These are phyloP conservation scores for Triplophysa dalaica DNA, from an alignment of 2,113 vertebrate genomes.

Conservation along the genomic window DNA sequence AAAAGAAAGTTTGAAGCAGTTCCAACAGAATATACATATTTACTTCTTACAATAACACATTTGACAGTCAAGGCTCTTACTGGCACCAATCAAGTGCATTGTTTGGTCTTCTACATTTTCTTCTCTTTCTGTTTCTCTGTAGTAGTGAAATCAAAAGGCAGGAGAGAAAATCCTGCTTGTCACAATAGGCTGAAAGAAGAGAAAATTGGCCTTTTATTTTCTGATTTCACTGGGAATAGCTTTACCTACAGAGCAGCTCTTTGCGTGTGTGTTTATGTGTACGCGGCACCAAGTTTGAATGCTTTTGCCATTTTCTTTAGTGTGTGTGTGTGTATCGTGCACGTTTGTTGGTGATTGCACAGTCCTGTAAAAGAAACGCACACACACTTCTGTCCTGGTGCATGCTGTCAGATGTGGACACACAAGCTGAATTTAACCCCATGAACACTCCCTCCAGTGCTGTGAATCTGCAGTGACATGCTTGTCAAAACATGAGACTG, in stretches of 20 bases:
- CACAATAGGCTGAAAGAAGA: constrained; percentile 46
- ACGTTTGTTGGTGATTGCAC: neutral
- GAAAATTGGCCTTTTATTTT: constrained; percentile 50
- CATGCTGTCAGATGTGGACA: neutral
- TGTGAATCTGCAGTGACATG: neutral
- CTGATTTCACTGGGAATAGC: constrained; percentile 31
- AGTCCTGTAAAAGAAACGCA: neutral
- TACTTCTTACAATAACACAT: no score
- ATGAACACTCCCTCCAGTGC: neutral
- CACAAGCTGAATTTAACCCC: neutral
- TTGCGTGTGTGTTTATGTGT: no score
- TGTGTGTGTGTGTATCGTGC: constrained; percentile 26
- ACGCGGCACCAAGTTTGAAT: no score
- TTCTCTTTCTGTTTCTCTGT: constrained; percentile 33
- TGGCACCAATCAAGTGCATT: neutral
- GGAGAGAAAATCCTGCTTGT: constrained; percentile 49
- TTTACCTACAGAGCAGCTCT: constrained; percentile 21
- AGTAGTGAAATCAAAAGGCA: constrained; percentile 21
- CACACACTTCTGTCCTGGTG: neutral
- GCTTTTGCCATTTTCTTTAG: neutral
- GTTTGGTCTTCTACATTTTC: neutral
- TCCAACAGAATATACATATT: no score
- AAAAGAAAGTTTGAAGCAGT: no score
- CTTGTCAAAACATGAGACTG: constrained; percentile 1
- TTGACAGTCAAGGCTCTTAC: neutral